A percentile compares a stretch with the other conserved stretches of the same genome.
phyloP scores from a whole-genome alignment of 2,113 vertebrate genomes.

The Indri indri region DNA sequence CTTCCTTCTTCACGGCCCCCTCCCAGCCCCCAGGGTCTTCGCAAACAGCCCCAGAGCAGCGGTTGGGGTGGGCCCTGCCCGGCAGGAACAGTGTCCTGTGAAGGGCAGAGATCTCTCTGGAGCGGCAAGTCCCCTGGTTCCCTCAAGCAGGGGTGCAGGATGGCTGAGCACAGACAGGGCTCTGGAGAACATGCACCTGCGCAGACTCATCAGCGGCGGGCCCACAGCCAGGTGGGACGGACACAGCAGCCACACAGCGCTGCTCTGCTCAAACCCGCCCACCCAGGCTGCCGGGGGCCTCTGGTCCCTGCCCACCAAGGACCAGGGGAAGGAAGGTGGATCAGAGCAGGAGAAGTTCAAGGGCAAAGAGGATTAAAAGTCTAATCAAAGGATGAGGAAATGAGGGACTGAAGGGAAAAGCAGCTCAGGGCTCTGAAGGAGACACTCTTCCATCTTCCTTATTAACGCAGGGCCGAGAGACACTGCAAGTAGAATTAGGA shows the following conservation, averaged over 20 bases:
- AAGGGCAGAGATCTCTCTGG: constrained; percentile 54
- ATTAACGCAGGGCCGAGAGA: constrained; percentile 58
- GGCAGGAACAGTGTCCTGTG: not conserved
- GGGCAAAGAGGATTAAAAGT: constrained; percentile 53
- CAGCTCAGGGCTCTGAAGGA: not conserved
- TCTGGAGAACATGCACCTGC: not conserved
- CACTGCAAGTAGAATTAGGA: not conserved
- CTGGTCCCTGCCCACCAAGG: not conserved
- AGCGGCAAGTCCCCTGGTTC: not conserved
- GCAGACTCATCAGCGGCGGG: not conserved
- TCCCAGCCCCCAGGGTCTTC: not conserved
- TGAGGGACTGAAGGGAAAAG: not conserved
- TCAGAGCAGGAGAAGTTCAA: not conserved
- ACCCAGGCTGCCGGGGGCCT: not conserved
- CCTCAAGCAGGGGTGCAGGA: not conserved
- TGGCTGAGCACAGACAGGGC: not conserved
- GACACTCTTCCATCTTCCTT: constrained; percentile 1
- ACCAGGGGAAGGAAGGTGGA: not conserved
- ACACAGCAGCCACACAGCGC: not conserved
- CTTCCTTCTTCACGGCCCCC: not conserved
- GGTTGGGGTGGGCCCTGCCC: not conserved
- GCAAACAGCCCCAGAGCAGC: too few relatives aligned
- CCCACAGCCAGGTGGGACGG: not conserved
- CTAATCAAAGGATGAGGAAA: constrained; percentile 53
- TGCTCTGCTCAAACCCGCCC: not conserved